Conservation (phyloP, 2,113 vertebrate genomes). For the Oryzias celebensis region DNA sequence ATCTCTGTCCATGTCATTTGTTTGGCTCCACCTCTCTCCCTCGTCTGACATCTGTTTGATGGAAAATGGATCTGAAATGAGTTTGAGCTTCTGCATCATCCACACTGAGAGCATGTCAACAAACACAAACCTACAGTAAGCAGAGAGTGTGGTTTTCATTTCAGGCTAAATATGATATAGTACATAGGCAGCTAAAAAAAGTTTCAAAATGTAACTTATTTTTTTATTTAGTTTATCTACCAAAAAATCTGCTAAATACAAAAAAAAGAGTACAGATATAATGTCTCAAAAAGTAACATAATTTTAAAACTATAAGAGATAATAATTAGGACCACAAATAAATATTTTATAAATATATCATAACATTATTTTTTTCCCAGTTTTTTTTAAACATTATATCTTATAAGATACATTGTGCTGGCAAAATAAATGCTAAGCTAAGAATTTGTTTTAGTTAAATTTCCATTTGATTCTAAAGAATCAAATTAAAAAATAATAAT, state of each 20-base stretch:
- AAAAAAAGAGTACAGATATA: background rate
- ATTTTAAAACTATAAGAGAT: background rate
- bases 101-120: background rate
- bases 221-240: background rate
- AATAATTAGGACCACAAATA: too few relatives aligned
- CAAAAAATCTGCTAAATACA: background rate
- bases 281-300: background rate
- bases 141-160: background rate
- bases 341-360: too few relatives aligned
- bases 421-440: too few relatives aligned
- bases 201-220: background rate
- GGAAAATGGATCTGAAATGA: constrained; percentile 42
- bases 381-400: too few relatives aligned
- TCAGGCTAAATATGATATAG: background rate
- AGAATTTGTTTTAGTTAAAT: too few relatives aligned
- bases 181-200: background rate
- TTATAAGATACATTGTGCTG: too few relatives aligned
- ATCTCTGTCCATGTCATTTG: constrained; percentile 23
- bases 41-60: constrained; percentile 7
- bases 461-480: too few relatives aligned
- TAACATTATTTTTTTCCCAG: too few relatives aligned
- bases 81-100: constrained; percentile 8
- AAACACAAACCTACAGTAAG: too few relatives aligned
- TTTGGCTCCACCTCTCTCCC: background rate
- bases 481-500: too few relatives aligned